Evolutionary conservation across 2,888 invertebrate species (phyloP).

Genomic region (Auanema sp.): DNA sequence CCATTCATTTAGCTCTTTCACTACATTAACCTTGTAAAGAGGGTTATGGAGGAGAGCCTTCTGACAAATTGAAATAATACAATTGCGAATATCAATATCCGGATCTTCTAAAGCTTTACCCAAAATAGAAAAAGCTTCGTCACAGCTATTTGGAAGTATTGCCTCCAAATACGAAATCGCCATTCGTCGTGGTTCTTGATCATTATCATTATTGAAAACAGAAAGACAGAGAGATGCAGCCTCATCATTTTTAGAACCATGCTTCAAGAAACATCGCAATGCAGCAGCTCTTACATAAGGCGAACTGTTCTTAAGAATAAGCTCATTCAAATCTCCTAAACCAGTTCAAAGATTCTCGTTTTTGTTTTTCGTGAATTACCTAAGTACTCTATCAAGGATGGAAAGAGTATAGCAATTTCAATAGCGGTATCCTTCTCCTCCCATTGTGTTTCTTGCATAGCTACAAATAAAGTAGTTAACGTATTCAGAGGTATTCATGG

Average conservation of each 20-base stretch:
- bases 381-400: neutral
- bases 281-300: conserved; percentile 10
- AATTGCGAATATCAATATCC: neutral
- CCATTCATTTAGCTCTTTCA: conserved; percentile 5
- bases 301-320: neutral
- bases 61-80: neutral
- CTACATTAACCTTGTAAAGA: neutral
- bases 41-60: neutral
- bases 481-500: too few species aligned
- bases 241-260: neutral
- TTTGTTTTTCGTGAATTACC: neutral
- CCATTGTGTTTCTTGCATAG: neutral
- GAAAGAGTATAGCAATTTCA: conserved; percentile 8
- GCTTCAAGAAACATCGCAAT: conserved; percentile 4
- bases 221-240: neutral
- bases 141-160: neutral
- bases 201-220: neutral
- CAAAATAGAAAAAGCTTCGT: neutral
- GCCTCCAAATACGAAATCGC: neutral
- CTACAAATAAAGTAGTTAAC: too few species aligned
- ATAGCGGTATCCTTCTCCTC: conserved; percentile 4
- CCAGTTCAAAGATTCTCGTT: neutral
- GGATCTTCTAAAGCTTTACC: conserved; percentile 3
- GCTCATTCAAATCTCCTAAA: neutral
- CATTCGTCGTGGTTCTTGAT: neutral